These are phyloP conservation scores for Pherbina coryleti DNA, from an alignment of 2,888 invertebrate genomes.

Conservation along the genomic window DNA sequence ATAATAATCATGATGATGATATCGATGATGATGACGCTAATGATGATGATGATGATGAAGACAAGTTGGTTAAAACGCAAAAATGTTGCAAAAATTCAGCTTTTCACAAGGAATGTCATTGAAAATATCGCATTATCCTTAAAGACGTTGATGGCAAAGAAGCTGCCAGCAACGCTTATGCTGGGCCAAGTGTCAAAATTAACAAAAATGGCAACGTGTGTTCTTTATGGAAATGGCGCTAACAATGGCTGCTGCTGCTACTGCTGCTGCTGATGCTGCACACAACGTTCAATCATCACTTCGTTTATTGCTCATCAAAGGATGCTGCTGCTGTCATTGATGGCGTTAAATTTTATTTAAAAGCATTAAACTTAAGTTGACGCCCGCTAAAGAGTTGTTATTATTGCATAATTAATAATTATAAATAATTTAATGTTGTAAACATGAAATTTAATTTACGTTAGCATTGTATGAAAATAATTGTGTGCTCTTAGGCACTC, in stretches of 20 bases:
- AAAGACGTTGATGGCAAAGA: neutral
- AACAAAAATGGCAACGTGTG: neutral
- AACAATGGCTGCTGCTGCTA: neutral
- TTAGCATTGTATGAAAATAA: neutral
- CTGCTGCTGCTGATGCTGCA: neutral
- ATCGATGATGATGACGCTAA: neutral
- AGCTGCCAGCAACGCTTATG: neutral
- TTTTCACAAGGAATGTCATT: neutral
- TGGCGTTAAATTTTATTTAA: no score
- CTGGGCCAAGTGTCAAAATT: constrained; percentile 15
- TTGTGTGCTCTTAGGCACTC: neutral
- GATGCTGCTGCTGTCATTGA: no score
- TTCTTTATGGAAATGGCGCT: neutral
- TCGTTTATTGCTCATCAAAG: no score
- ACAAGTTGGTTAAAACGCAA: neutral
- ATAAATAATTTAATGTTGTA: constrained; percentile 19
- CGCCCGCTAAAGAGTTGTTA: constrained; percentile 9
- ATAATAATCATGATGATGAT: constrained; percentile 1
- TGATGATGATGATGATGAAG: neutral
- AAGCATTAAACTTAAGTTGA: neutral
- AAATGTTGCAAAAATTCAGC: constrained; percentile 12
- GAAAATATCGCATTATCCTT: constrained; percentile 1
- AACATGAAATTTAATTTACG: neutral
- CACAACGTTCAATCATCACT: neutral
- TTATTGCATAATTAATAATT: neutral